Conservation (phyloP, 2,113 vertebrate genomes). For the Lepus timidus region DNA sequence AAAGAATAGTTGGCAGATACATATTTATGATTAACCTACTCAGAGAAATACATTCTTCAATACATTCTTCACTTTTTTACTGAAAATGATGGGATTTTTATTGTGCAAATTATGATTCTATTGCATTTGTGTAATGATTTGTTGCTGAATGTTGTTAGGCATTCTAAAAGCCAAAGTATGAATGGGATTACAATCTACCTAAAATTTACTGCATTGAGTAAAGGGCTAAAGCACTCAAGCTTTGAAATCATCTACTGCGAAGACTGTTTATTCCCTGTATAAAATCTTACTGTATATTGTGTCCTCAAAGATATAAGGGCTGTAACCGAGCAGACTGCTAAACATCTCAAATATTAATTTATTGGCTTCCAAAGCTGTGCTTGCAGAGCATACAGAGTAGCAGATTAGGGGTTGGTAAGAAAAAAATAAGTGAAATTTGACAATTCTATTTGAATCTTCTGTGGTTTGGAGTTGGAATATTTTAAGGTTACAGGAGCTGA, state of each 20-base stretch:
- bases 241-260: constrained; percentile 87
- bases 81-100: constrained; percentile 72
- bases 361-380: constrained; percentile 79
- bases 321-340: constrained; percentile 77
- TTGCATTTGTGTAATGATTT: constrained; percentile 87
- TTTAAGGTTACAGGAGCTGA: constrained; percentile 65
- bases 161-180: constrained; percentile 86
- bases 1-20: constrained; percentile 82
- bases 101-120: constrained; percentile 79
- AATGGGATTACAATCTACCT: constrained; percentile 86
- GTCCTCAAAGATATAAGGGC: constrained; percentile 74
- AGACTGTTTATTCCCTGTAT: constrained; percentile 84
- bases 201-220: constrained; percentile 87
- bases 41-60: constrained; percentile 79
- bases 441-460: constrained; percentile 74
- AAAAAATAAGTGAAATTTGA: constrained; percentile 70
- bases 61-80: constrained; percentile 75
- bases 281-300: constrained; percentile 83
- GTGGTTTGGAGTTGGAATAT: constrained; percentile 73
- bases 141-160: constrained; percentile 85
- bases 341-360: constrained; percentile 86
- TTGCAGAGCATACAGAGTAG: constrained; percentile 77
- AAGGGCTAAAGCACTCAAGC: constrained; percentile 84
- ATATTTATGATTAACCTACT: constrained; percentile 84
- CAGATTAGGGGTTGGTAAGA: constrained; percentile 69